Evolutionary conservation across 2,888 invertebrate genomes (phyloP).

Genomic region (Eilema caniola): DNA sequence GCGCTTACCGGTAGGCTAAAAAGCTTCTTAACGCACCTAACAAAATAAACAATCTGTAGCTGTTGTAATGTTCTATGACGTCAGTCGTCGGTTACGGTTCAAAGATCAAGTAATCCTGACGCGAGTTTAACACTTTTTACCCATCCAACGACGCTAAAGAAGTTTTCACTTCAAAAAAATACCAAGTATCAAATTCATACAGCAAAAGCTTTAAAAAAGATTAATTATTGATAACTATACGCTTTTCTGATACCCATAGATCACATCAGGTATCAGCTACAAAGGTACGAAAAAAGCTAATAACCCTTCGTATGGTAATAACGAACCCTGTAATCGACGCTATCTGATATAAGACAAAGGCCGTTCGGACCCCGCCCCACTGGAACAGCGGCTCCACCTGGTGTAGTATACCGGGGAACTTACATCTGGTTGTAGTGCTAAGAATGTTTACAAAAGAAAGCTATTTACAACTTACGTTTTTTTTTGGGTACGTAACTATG

Average conservation of each 20-base stretch:
- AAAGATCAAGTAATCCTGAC: no score
- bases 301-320: slow-evolving; percentile 61
- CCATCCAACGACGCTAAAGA: no score
- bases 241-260: slow-evolving; percentile 5
- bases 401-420: slow-evolving; percentile 33
- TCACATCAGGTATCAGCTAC: slow-evolving; percentile 10
- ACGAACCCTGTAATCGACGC: slow-evolving; percentile 64
- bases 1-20: no score
- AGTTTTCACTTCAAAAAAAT: no score
- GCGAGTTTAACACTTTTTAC: no score
- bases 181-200: not conserved
- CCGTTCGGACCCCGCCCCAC: slow-evolving; percentile 51
- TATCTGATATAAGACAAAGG: slow-evolving; percentile 78
- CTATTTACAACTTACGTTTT: not conserved
- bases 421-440: slow-evolving; percentile 41
- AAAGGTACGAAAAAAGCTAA: slow-evolving; percentile 37
- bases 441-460: slow-evolving; percentile 44
- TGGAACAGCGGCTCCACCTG: slow-evolving; percentile 38
- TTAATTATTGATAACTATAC: not conserved
- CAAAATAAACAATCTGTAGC: no score
- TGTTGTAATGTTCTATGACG: no score
- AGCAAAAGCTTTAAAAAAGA: not conserved
- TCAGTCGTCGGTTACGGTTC: no score
- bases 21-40: no score
- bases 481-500: no score